These are phyloP conservation scores for Drosophila mercatorum DNA, from an alignment of 2,888 invertebrate species.

Conservation along the genomic window DNA sequence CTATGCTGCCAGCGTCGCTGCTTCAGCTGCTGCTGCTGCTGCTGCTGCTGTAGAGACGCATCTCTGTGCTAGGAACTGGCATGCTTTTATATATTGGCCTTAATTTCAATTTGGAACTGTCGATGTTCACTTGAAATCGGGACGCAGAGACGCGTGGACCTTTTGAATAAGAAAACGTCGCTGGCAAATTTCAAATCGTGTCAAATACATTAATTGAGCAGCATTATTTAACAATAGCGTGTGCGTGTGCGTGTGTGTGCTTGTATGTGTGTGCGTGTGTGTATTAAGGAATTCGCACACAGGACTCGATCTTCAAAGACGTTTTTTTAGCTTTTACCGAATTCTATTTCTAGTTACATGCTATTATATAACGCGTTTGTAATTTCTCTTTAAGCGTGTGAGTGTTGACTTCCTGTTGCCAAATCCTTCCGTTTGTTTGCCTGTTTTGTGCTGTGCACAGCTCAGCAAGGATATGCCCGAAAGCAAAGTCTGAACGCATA, in stretches of 20 bases:
- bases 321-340: constrained; percentile 6
- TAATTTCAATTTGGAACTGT: constrained; percentile 83
- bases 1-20: constrained; percentile 58
- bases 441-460: constrained; percentile 14
- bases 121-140: constrained; percentile 85
- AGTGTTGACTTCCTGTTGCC: constrained; percentile 38
- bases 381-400: constrained; percentile 54
- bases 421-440: constrained; percentile 6
- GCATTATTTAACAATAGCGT: constrained; percentile 15
- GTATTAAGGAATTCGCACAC: constrained; percentile 33
- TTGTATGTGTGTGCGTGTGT: constrained; percentile 12
- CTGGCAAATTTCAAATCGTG: constrained; percentile 69
- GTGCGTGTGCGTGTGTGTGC: constrained; percentile 14
- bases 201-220: constrained; percentile 46
- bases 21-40: constrained; percentile 45
- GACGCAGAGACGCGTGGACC: constrained; percentile 84
- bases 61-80: constrained; percentile 70
- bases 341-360: constrained; percentile 11
- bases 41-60: constrained; percentile 63
- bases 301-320: constrained; percentile 24
- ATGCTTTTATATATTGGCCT: constrained; percentile 80
- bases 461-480: constrained; percentile 61
- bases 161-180: constrained; percentile 64
- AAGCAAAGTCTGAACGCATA: constrained; percentile 20
- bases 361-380: constrained; percentile 39